Percentiles rank a stretch among this genome's conserved stretches.
Evolutionary conservation across 2,113 vertebrate genomes (phyloP).

Genomic region (Parotia lawesii): DNA sequence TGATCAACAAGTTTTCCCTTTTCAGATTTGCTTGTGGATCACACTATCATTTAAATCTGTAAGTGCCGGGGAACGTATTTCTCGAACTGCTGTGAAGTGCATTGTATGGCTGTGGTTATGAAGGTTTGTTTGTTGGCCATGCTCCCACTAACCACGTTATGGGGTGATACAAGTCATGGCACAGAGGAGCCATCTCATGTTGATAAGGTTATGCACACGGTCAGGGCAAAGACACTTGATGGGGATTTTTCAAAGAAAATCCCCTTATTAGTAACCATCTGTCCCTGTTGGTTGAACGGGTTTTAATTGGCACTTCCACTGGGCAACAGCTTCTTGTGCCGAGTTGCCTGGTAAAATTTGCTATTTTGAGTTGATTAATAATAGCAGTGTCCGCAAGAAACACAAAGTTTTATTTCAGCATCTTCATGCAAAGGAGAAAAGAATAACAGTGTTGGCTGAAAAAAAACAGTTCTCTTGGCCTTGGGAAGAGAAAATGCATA

Average conservation of each 20-base stretch:
- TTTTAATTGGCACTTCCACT: not conserved
- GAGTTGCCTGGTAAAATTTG: not conserved
- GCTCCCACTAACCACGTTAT: not conserved
- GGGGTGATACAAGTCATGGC: not conserved
- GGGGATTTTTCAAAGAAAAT: not conserved
- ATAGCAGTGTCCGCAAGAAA: not conserved
- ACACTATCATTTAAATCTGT: not conserved
- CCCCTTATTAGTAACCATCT: not conserved
- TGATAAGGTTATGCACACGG: not conserved
- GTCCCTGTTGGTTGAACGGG: not conserved
- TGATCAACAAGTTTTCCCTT: not conserved
- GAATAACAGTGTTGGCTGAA: not conserved
- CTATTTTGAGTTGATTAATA: not conserved
- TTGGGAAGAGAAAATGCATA: not conserved
- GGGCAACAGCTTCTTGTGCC: not conserved
- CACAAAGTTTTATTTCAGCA: not conserved
- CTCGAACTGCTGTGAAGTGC: not conserved
- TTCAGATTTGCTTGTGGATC: not conserved
- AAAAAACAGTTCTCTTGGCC: accelerated
- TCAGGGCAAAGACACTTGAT: not conserved
- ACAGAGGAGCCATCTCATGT: not conserved
- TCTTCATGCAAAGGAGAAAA: not conserved
- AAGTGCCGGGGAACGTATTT: not conserved
- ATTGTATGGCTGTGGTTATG: not conserved
- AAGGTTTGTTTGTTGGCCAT: not conserved